Percentiles rank a stretch among this genome's conserved stretches.
phyloP scores from a whole-genome alignment of 2,888 invertebrate genomes.

The Girardia tigrina region DNA sequence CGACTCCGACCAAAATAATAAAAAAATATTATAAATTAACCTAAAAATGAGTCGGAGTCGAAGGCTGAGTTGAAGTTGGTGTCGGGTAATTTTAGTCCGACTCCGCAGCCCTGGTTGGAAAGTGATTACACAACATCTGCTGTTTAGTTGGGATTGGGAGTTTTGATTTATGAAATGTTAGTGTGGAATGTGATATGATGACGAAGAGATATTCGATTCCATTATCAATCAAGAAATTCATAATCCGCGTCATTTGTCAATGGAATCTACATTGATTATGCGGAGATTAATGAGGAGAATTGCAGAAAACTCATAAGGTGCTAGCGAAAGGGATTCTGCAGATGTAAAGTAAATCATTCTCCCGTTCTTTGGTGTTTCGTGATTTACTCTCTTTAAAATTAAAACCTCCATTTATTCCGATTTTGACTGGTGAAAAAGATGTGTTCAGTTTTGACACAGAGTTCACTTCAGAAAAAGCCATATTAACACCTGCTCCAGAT shows the following conservation, averaged over 20 bases:
- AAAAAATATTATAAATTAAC: no score
- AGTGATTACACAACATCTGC: conserved; percentile 94
- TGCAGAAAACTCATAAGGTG: conserved; percentile 87
- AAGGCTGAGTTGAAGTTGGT: no score
- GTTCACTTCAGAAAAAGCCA: conserved; percentile 88
- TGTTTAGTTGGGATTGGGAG: conserved; percentile 99
- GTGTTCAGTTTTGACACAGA: conserved; percentile 99
- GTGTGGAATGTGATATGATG: conserved; percentile 82
- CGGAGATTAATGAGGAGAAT: conserved; percentile 86
- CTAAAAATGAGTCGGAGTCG: no score
- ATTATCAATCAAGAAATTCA: conserved; percentile 99
- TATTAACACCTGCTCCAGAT: conserved; percentile 90
- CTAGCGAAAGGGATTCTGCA: conserved; percentile 91
- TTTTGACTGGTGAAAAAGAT: conserved; percentile 79
- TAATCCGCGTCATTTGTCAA: conserved; percentile 86
- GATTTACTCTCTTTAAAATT: conserved; percentile 78
- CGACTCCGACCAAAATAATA: no score
- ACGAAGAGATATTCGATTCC: conserved; percentile 96
- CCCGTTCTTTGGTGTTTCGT: conserved; percentile 50
- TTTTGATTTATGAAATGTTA: conserved; percentile 98
- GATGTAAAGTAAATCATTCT: conserved; percentile 99
- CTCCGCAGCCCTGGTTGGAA: no score
- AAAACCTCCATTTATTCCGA: conserved; percentile 91
- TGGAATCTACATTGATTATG: conserved; percentile 98
- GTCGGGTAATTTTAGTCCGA: no score